Evolutionary conservation across 2,888 invertebrate genomes (phyloP), one percentile per base, ranked within the genome.

Genomic region (Neoascia interrupta): DNA sequence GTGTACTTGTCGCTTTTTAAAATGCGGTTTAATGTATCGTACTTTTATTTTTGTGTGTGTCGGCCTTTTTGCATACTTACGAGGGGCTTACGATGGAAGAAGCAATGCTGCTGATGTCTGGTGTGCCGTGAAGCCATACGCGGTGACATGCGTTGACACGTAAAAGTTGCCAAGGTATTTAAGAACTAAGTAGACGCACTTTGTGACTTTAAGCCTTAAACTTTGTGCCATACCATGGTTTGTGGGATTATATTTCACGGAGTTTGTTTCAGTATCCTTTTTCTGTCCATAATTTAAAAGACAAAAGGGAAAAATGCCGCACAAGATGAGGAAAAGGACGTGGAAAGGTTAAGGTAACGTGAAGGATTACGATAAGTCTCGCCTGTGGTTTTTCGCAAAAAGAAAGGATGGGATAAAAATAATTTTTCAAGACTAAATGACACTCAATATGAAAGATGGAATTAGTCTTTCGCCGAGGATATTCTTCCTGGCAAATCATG

Each of bases 141-240:
- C 53, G 45, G 51, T 64, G 70, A 76, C 70, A 60, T 70, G 64
- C 70, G 70, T 60, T 76, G 79, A 73, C 79, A 79, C 61, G 66
- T 73, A 41, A 72, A 73, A 66, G 41, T 68, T 61, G 43, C 54
- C 60, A 41, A 61, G 66, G 79, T 66, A 79, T 56, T 79, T 68
- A 18, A 49, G 43, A 36, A 66, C 45, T 54, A 66, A 73, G 64
- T 58, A 56, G 61, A 73, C 61, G 66, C 79, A 73, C 43, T 68
- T 68, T 60, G 66, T 61, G 73, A 66, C 49, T 68, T 37, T 41
- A 60, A 64, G 70, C 64, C 72, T 64, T 70, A 75, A 70, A 76
- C 31, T 64, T 70, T 60, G 45, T 39, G 26, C 41, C 41, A 43
- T 51, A 41, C 34, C 49, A 51, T 31, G 47, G 37, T 58, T 76